Percentiles rank a stretch among this genome's conserved stretches.
Conservation (phyloP, 2,113 vertebrate genomes). For the Arvicanthis niloticus region DNA sequence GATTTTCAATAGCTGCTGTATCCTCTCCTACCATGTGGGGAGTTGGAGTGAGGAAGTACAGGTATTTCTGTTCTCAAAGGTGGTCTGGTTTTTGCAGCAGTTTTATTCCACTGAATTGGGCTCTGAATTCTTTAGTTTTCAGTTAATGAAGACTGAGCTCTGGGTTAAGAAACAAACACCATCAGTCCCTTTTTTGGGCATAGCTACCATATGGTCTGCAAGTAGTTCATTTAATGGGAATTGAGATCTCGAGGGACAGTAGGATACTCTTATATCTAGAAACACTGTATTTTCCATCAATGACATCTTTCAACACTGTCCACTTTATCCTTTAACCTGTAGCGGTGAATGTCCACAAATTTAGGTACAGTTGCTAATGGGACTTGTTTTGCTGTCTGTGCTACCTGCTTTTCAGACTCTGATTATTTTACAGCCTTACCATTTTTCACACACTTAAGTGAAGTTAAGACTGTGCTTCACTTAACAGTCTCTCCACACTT, state of each 20-base stretch:
- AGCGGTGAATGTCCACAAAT: not conserved
- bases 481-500: not conserved
- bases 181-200: not conserved
- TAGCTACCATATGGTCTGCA: not conserved
- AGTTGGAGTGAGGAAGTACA: not conserved
- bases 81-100: not conserved
- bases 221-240: not conserved
- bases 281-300: not conserved
- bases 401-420: fast-evolving
- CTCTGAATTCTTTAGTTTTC: not conserved
- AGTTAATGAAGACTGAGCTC: not conserved
- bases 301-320: not conserved
- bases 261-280: not conserved
- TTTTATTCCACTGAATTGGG: not conserved
- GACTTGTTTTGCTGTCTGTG: no score
- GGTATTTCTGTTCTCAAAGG: not conserved
- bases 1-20: not conserved
- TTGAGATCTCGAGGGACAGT: not conserved
- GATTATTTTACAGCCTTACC: not conserved
- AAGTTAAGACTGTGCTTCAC: no score
- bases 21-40: not conserved
- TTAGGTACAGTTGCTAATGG: not conserved
- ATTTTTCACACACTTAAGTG: not conserved
- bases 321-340: not conserved
- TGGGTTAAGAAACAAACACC: not conserved